These are phyloP conservation scores for Latheticus oryzae DNA, from an alignment of 2,888 invertebrate genomes.

Conservation along the genomic window DNA sequence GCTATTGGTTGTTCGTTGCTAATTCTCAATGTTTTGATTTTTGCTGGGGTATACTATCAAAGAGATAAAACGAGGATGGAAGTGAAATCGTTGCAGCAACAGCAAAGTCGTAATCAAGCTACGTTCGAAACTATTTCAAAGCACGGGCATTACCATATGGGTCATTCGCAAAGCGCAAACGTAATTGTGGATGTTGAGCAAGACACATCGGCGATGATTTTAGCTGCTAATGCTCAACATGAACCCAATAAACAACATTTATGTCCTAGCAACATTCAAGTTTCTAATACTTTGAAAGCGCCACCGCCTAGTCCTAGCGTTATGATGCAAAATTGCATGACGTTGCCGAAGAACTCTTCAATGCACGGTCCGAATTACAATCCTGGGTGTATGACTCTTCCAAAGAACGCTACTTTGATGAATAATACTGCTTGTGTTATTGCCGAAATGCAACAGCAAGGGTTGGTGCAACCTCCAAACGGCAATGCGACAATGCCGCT, in stretches of 20 bases:
- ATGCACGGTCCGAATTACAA: conserved; percentile 62
- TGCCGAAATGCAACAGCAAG: conserved; percentile 71
- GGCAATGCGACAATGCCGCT: conserved; percentile 70
- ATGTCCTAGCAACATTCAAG: conserved; percentile 66
- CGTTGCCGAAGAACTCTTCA: conserved; percentile 68
- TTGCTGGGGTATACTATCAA: conserved; percentile 88
- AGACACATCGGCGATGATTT: conserved; percentile 70
- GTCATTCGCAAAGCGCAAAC: conserved; percentile 81
- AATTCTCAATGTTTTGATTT: conserved; percentile 84
- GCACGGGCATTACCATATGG: conserved; percentile 83
- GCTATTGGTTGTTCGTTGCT: conserved; percentile 85
- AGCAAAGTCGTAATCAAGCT: conserved; percentile 74
- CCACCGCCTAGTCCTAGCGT: conserved; percentile 72
- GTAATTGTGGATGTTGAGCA: conserved; percentile 88
- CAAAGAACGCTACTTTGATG: conserved; percentile 69
- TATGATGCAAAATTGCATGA: conserved; percentile 66
- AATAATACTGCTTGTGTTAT: conserved; percentile 68
- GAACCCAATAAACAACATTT: conserved; percentile 68
- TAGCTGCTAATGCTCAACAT: conserved; percentile 70
- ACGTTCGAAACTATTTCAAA: conserved; percentile 82
- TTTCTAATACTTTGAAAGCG: conserved; percentile 70
- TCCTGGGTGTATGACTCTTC: conserved; percentile 68
- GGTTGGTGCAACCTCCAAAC: conserved; percentile 71
- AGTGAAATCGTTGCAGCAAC: conserved; percentile 82
- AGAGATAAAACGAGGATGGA: conserved; percentile 81